Base-by-base conservation (phyloP, 2,888 invertebrate genomes). In the Platycheirus rosarum region DNA sequence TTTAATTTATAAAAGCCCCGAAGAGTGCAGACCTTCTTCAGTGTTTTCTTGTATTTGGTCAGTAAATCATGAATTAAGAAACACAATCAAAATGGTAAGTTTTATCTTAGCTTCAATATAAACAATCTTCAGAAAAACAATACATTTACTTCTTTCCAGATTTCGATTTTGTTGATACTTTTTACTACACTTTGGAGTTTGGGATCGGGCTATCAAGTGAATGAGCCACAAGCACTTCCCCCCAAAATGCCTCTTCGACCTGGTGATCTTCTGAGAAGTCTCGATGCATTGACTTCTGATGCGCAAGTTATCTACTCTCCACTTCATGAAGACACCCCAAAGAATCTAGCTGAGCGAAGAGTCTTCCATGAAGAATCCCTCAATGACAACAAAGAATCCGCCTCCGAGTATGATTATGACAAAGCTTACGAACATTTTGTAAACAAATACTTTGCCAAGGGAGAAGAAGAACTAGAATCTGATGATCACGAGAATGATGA, bases 391-490 rank as follows among this genome's bases (percentile, higher is more conserved):
- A 42, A 63, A 14, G 86, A 86, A 23, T 40, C 75, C 13, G 86
- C n/a, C 4, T 65, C 84, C 14, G 73, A 84, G 2, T 78, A 87
- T 40, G 87, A 89, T 42, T 89, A 89, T 65, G 89, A 89, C 71
- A 87, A 85, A 57, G 88, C 87, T 11, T 90, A 90, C 63, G 89
- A 89, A 20, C 85, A 87, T 13, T 89, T 90, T 84, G 89, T 90
- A 13, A 86, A 84, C 0, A 86, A 87, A 62, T 89, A 89, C 71
- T 89, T 89, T 35, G 86, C 86, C 85, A 93, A 92, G 86, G 93
- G 93, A 80, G 93, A 93, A 55, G 92, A 93, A 84, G 85, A 85
- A 18, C 16, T 68, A 2, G 57, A 68, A 0, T 42, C 74, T 71
- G 37, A 73, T 6, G 70, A 63, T 2, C 65, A 85, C 0, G 77